Conservation (phyloP, 1,140 invertebrate genomes). For the Cydia pomonella region DNA sequence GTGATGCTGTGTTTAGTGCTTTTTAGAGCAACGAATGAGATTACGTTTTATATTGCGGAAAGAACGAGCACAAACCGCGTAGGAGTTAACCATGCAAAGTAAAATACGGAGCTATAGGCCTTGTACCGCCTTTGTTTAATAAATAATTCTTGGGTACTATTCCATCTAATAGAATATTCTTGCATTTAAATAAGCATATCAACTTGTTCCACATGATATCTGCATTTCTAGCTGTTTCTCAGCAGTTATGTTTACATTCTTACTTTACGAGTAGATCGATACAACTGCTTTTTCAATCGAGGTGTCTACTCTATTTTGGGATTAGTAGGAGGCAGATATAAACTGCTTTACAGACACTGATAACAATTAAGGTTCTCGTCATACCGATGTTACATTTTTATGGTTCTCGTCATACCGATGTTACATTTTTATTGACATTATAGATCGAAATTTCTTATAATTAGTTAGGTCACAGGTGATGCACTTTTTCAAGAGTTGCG, state of each 20-base stretch:
- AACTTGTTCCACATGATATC: not conserved
- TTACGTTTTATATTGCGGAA: slow-evolving; percentile 48
- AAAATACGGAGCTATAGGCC: slow-evolving; percentile 34
- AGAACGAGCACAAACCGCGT: slow-evolving; percentile 43
- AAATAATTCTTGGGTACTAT: not conserved
- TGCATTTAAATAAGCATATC: not conserved
- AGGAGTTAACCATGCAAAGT: slow-evolving; percentile 33
- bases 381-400: too few relatives aligned
- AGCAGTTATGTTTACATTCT: not conserved
- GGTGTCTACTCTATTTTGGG: slow-evolving; percentile 23
- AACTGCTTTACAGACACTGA: too few relatives aligned
- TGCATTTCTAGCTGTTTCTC: not conserved
- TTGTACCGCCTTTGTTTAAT: slow-evolving; percentile 1
- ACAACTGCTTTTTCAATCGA: slow-evolving; percentile 8
- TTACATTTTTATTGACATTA: too few relatives aligned
- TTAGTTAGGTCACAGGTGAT: too few relatives aligned
- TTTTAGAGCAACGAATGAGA: slow-evolving; percentile 43
- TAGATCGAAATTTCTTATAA: too few relatives aligned
- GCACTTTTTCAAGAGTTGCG: too few relatives aligned
- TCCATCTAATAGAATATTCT: slow-evolving; percentile 12
- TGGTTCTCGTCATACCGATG: too few relatives aligned
- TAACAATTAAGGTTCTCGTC: too few relatives aligned
- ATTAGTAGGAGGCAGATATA: not conserved
- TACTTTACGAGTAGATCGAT: not conserved
- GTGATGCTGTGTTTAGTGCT: slow-evolving; percentile 55